Evolutionary conservation across 2,113 vertebrate genomes (phyloP), one percentile per base, ranked within the genome.

Genomic region (Chaetops frenatus): DNA sequence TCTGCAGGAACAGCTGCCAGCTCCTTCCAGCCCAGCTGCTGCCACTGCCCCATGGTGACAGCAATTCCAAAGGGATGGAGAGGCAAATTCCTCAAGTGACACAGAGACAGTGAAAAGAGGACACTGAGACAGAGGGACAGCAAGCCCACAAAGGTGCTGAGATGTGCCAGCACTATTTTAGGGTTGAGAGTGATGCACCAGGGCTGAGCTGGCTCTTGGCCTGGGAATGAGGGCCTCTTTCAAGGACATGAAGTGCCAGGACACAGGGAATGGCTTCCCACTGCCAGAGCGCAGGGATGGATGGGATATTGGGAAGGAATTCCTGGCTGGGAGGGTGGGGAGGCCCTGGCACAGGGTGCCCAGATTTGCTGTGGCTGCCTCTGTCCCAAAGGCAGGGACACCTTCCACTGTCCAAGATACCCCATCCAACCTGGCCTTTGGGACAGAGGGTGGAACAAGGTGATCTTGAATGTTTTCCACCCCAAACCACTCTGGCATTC

Each of bases 241-340:
- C 45, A 23, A 88, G 42, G 62, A 40, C 20, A 54, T 42, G 50
- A 18, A 88, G 66, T 15, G 85, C 11, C 35, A 64, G 65, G 24
- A 33, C 7, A 64, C 12, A 8, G 40, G 24, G 40, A 70, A 31
- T 72, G 42, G 50, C 13, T 79, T 56, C 50, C 29, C 11, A 31
- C 7, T 42, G 48, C 13, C 57, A 72, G 4, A 57, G 10, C 44
- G 12, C 18, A 51, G 67, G 36, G 33, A 0, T 11, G 0, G 36
- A 16, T 50, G 50, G 67, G 18, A 65, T 16, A 40, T 1, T 57
- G 50, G 67, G 15, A 50, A 16, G 14, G 9, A 58, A 81, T 51
- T 66, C 2, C 0, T 50, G 0, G 0, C 51, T 73, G 45, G 0
- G 67, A 51, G 11, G 15, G 12, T 66, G 51, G 10, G 0, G 0